Evolutionary conservation across 2,888 invertebrate genomes (phyloP), one percentile per base, ranked within the genome.

Genomic region (Nymphalis c-album): DNA sequence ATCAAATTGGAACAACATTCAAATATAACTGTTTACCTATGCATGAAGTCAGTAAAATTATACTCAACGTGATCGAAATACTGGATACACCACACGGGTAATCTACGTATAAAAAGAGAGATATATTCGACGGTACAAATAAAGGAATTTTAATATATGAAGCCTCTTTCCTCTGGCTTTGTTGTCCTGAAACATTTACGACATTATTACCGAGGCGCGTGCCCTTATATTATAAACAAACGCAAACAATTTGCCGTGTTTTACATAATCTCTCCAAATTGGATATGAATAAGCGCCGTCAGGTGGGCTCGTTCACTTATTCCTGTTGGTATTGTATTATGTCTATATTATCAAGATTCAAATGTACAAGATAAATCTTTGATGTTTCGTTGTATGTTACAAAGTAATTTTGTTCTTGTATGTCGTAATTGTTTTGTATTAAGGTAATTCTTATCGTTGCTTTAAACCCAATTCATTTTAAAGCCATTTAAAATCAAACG

Each of bases 231-330:
- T 84, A 83, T 79, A 83, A 85, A 85, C 83, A 83, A 84, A 83
- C 77, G 78, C 77, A 82, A 84, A 85, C 85, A 85, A 85, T 85
- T 84, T 78, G 73, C 75, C 77, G 74, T 80, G 80, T 82, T 85
- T 83, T 83, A 83, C 86, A 85, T 88, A 86, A 88, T 85, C 86
- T 84, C 80, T 78, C 79, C 77, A 83, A 86, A 87, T 87, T 88
- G 84, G 82, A 82, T 73, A 71, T 68, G 69, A 71, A 72, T 70
- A 72, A 73, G 69, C 62, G 65, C 66, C 66, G 70, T 66, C 64
- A 70, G 73, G 69, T 73, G 69, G 51, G 60, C 57, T 60, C 53
- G 58, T 63, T 67, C 53, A 59, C 69, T 57, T 66, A 64, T 62
- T 64, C 60, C 53, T 64, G 47, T 20, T 48, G 45, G 40, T 57